Conservation (phyloP, 1,140 invertebrate genomes). For the Eubasilissa regina region DNA sequence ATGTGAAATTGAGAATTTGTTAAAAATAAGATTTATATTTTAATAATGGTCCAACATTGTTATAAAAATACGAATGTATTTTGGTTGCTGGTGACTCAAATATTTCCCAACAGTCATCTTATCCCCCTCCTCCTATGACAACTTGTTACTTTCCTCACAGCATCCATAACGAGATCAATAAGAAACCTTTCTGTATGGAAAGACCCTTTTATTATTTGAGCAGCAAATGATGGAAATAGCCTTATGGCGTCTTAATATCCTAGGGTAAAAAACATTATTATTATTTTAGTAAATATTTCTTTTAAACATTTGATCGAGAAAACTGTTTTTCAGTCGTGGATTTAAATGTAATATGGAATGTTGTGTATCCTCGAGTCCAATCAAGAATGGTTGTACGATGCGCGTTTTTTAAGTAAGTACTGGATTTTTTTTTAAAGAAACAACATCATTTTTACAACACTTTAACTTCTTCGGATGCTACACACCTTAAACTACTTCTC, state of each 20-base stretch:
- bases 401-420: background rate
- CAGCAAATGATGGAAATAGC: constrained; percentile 4
- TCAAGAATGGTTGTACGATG: background rate
- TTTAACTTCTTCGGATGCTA: too few relatives aligned
- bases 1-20: too few relatives aligned
- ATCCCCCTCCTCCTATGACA: background rate
- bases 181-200: background rate
- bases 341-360: too few relatives aligned
- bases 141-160: constrained; percentile 9
- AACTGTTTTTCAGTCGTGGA: too few relatives aligned
- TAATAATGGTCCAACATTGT: background rate
- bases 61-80: background rate
- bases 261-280: background rate
- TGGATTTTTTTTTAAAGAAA: too few relatives aligned
- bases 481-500: too few relatives aligned
- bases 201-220: constrained; percentile 3
- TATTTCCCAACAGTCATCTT: background rate
- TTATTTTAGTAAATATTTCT: background rate
- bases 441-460: too few relatives aligned
- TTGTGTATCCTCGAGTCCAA: too few relatives aligned
- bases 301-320: background rate
- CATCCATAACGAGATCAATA: constrained; percentile 9
- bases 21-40: too few relatives aligned
- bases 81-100: background rate
- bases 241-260: background rate